Evolutionary conservation across 2,888 invertebrate genomes (phyloP).

Genomic region (Chaetogeoica ovagalla): DNA sequence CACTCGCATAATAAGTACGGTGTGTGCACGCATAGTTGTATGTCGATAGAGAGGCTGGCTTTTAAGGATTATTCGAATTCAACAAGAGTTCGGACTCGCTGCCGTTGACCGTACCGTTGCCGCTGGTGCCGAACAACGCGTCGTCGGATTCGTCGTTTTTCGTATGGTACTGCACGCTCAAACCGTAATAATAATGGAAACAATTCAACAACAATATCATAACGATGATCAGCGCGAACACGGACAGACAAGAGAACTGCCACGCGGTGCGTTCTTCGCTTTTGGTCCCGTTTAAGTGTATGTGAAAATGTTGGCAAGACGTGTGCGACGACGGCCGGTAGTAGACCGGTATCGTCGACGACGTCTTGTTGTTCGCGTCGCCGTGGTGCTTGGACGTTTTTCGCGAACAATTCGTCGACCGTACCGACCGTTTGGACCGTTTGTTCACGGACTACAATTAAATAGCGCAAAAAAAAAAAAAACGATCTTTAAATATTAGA

Average conservation of each 20-base stretch:
- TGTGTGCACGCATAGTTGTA: too few relatives aligned
- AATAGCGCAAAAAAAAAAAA: too few relatives aligned
- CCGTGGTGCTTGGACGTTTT: too few relatives aligned
- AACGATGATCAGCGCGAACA: not conserved
- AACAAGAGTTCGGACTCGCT: not conserved
- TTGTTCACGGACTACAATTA: too few relatives aligned
- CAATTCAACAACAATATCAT: slow-evolving; percentile 11
- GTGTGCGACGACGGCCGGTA: not conserved
- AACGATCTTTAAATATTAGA: too few relatives aligned
- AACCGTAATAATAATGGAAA: slow-evolving; percentile 12
- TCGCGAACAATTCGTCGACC: too few relatives aligned
- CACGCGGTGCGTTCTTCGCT: not conserved
- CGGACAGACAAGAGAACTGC: not conserved
- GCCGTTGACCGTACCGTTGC: too few relatives aligned
- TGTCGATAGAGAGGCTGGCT: too few relatives aligned
- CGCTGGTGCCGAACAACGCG: not conserved
- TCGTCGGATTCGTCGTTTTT: not conserved
- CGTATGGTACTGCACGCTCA: slow-evolving; percentile 5
- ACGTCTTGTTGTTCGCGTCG: too few relatives aligned
- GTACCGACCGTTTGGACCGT: too few relatives aligned
- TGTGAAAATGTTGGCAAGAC: not conserved
- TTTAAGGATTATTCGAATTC: too few relatives aligned
- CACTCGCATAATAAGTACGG: too few relatives aligned
- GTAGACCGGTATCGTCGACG: not conserved
- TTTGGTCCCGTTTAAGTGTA: not conserved